Conservation (phyloP, 2,888 invertebrate species). For the Hanleya hanleyi region DNA sequence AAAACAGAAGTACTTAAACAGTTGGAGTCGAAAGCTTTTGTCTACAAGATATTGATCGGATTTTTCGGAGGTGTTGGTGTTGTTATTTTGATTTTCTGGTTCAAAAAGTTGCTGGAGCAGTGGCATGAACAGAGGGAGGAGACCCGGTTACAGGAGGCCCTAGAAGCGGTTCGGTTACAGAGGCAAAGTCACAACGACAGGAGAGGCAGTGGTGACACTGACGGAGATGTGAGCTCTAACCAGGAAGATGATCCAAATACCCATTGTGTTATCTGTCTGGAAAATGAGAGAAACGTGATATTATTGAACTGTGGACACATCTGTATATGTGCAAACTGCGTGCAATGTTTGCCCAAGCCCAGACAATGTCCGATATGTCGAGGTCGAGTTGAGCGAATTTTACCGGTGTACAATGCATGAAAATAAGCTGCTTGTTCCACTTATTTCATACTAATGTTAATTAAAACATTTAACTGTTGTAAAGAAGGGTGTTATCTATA, state of each 20-base stretch:
- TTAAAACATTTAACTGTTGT: no score
- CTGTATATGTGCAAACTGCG: conserved; percentile 91
- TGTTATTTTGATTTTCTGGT: conserved; percentile 76
- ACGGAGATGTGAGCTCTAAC: conserved; percentile 11
- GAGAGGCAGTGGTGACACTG: conserved; percentile 3
- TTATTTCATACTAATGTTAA: no score
- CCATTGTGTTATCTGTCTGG: conserved; percentile 88
- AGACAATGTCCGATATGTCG: conserved; percentile 88
- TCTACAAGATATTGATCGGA: conserved; percentile 76
- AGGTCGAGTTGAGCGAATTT: conserved; percentile 80
- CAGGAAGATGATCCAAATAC: conserved; percentile 75
- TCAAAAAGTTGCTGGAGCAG: conserved; percentile 74
- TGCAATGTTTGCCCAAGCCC: conserved; percentile 78
- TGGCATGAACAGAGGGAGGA: conserved; percentile 34
- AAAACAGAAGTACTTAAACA: conserved; percentile 83
- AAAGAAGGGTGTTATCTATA: no score
- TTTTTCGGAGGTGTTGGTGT: conserved; percentile 78
- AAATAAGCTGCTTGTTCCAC: no score
- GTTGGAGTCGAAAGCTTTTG: conserved; percentile 81
- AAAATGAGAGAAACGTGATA: conserved; percentile 90
- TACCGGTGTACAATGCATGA: conserved; percentile 75
- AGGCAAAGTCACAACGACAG: neutral
- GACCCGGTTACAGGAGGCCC: conserved; percentile 33
- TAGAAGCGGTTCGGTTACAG: conserved; percentile 20
- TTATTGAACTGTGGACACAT: conserved; percentile 92